Base-by-base conservation (phyloP, 1,140 invertebrate genomes). In the Hesperophylax magnus region DNA sequence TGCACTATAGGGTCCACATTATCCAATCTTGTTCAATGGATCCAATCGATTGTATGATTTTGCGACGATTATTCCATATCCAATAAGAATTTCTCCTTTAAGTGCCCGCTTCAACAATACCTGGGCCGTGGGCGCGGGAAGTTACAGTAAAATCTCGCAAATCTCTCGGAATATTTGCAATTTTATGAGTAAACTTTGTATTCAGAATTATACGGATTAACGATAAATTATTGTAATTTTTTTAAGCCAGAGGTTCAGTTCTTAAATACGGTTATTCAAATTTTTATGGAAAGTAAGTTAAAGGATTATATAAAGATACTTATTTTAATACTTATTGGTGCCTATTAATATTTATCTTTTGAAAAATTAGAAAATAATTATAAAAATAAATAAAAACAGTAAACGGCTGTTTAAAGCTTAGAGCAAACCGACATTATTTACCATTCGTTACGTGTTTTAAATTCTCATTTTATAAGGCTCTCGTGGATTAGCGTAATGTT, bases 41-140 rank as follows among this genome's bases (percentile, higher is more conserved):
- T n/a, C 54, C 11, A 31, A 72, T 18, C 69, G 27, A 54, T 72
- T 72, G 27, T 72, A 52, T 54, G 53, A 31, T 54, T 52, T 20
- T 4, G 69, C 27, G 69, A 72, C 9, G 69, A 52, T 72, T 27
- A 53, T 72, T 72, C 47, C 52, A 54, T 54, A 27, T 27, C 69
- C 52, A 17, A 67, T n/a, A 67, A 67, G 63, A 67, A 27, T 61
- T 24, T 61, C 18, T 61, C 58, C 58, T 24, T 56, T 52, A 61
- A 69, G 24, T 69, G 34, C 20, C 20, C 20, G 60, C 60, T 61
- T 61, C 60, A 20, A 9, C 20, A 22, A 34, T 69, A 61, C 24
- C 17, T 9, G 11, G 69, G 15, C 20, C 47, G 69, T 72, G 69
- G 39, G 69, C 18, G 18, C 15, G 15, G 22, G 17, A 18, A 15